phyloP scores from a whole-genome alignment of 2,113 vertebrate species.

The Coreoperca whiteheadi region DNA sequence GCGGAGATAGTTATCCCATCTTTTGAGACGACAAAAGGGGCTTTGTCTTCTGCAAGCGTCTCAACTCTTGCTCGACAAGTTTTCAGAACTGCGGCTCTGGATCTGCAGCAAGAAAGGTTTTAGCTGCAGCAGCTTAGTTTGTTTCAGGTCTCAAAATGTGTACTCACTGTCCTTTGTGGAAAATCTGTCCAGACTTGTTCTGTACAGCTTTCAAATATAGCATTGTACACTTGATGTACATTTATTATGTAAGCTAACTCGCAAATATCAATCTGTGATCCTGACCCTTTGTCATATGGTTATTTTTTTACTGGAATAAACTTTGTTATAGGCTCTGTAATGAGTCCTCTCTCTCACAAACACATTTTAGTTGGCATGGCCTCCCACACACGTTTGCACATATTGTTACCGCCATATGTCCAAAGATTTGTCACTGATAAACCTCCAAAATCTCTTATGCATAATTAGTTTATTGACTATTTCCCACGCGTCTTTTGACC shows the following conservation, averaged over 20 bases:
- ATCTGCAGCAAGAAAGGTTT: background rate
- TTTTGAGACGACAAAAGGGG: slow-evolving; percentile 53
- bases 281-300: background rate
- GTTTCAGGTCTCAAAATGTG: background rate
- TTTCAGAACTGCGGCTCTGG: background rate
- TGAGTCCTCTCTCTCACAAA: background rate
- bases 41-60: slow-evolving; percentile 52
- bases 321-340: background rate
- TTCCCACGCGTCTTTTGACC: background rate
- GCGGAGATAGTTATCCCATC: slow-evolving; percentile 39
- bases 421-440: background rate
- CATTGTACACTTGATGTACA: background rate
- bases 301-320: background rate
- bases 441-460: background rate
- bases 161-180: background rate
- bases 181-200: background rate
- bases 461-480: background rate
- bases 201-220: background rate
- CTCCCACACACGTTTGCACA: background rate
- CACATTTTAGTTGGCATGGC: background rate
- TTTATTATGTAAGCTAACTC: background rate
- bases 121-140: slow-evolving; percentile 17
- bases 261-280: background rate
- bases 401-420: background rate
- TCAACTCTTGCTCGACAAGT: slow-evolving; percentile 35